phyloP scores from a whole-genome alignment of 2,888 invertebrate genomes.

The Halocaridina rubra region DNA sequence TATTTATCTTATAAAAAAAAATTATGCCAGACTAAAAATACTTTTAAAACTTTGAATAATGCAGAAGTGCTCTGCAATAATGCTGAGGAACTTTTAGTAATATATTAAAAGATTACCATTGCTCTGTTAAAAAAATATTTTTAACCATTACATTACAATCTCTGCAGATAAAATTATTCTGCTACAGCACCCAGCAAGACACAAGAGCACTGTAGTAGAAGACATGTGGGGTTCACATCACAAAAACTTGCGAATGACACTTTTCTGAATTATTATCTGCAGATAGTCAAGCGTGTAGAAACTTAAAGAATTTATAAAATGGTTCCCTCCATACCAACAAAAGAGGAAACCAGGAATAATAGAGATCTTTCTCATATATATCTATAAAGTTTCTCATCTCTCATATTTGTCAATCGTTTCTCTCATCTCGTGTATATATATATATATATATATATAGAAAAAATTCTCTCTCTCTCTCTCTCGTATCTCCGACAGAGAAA shows the following conservation, averaged over 20 bases:
- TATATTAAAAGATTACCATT: not conserved
- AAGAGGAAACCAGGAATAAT: no score
- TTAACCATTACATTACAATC: not conserved
- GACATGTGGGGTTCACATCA: constrained; percentile 16
- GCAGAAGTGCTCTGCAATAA: not conserved
- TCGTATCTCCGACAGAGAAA: no score
- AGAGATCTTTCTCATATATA: no score
- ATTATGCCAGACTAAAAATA: constrained; percentile 18
- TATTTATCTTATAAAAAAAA: constrained; percentile 14
- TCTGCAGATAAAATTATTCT: constrained; percentile 20
- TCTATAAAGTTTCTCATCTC: no score
- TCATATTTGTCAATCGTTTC: no score
- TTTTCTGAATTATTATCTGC: not conserved
- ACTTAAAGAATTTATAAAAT: not conserved
- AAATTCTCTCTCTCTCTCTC: no score
- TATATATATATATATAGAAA: no score
- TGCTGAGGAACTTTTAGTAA: not conserved
- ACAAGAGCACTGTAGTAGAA: constrained; percentile 42
- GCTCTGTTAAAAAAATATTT: no score
- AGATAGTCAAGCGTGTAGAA: not conserved
- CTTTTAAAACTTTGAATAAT: not conserved
- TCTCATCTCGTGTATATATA: no score
- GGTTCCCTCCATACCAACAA: no score
- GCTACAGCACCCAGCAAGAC: constrained; percentile 55
- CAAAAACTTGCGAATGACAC: not conserved